A percentile compares a stretch with the other conserved stretches of the same genome.
Conservation (phyloP, 2,113 vertebrate species). For the Leptodactylus fuscus region DNA sequence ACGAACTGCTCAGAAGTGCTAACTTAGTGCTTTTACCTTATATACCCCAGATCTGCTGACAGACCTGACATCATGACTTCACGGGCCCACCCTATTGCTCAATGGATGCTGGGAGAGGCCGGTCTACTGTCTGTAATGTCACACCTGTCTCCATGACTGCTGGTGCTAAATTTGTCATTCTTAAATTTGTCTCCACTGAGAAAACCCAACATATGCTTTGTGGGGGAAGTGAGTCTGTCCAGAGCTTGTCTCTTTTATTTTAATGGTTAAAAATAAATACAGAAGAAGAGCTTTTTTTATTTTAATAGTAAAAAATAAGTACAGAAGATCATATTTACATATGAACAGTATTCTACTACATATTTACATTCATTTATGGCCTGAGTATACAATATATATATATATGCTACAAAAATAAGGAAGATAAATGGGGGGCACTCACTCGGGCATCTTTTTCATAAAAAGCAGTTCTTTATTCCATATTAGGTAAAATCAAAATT, state of each 20-base stretch:
- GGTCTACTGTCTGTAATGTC: constrained; percentile 74
- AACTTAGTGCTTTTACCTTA: constrained; percentile 79
- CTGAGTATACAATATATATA: too few species aligned
- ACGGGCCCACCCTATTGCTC: constrained; percentile 77
- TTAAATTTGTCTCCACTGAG: constrained; percentile 65
- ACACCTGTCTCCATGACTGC: constrained; percentile 75
- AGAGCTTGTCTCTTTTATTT: neutral
- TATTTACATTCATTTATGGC: too few species aligned
- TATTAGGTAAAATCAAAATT: too few species aligned
- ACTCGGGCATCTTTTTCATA: too few species aligned
- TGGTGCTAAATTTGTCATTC: constrained; percentile 74
- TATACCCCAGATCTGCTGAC: constrained; percentile 85
- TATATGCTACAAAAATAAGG: too few species aligned
- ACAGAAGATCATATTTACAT: too few species aligned
- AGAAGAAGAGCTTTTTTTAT: neutral
- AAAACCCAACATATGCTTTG: constrained; percentile 59
- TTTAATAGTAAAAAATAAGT: too few species aligned
- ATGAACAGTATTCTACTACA: too few species aligned
- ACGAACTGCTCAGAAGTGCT: constrained; percentile 91
- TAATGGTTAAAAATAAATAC: neutral
- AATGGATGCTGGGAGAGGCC: constrained; percentile 72
- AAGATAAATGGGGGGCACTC: too few species aligned
- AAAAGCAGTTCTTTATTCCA: too few species aligned
- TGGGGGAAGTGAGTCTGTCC: constrained; percentile 6
- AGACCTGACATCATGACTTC: constrained; percentile 70